Evolutionary conservation across 2,888 invertebrate genomes (phyloP), one percentile per base, ranked within the genome.

Genomic region (Acronicta psi): DNA sequence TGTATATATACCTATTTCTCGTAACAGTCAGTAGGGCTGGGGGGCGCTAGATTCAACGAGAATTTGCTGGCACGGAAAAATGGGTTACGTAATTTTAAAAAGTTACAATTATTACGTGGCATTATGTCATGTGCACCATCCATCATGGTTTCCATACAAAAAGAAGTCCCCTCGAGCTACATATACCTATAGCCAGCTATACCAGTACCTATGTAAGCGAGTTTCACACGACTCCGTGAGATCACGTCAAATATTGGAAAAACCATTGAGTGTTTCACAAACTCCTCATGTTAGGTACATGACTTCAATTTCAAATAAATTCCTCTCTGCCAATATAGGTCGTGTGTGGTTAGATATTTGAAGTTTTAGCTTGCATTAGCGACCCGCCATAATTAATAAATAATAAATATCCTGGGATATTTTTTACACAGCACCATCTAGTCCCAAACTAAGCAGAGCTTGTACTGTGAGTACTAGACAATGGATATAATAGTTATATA

Each of bases 161-260:
- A n/a, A n/a, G n/a, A n/a, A n/a, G n/a, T n/a, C n/a, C n/a, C n/a
- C n/a, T n/a, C n/a, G n/a, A n/a, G n/a, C n/a, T n/a, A n/a, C n/a
- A n/a, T n/a, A n/a, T n/a, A n/a, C n/a, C n/a, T n/a, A n/a, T n/a
- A n/a, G n/a, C n/a, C n/a, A n/a, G n/a, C n/a, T n/a, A n/a, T n/a
- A n/a, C 2, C 4, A 34, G 11, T 34, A 29, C 10, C 2, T 34
- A 9, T 31, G 25, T 14, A 36, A 41, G 45, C 25, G 36, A 51
- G 42, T 36, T 51, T 11, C 31, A 56, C 71, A 23, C 14, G 43
- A 8, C 31, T 13, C 43, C 36, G 41, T 38, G 57, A 66, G 71
- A 71, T 66, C 66, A 71, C 38, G 44, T 47, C 66, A 66, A 66
- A 66, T 66, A 66, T 71, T 71, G 66, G 66, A 66, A 66, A 66